phyloP scores from a whole-genome alignment of 2,888 invertebrate genomes.

The Sarcophaga subvicina region DNA sequence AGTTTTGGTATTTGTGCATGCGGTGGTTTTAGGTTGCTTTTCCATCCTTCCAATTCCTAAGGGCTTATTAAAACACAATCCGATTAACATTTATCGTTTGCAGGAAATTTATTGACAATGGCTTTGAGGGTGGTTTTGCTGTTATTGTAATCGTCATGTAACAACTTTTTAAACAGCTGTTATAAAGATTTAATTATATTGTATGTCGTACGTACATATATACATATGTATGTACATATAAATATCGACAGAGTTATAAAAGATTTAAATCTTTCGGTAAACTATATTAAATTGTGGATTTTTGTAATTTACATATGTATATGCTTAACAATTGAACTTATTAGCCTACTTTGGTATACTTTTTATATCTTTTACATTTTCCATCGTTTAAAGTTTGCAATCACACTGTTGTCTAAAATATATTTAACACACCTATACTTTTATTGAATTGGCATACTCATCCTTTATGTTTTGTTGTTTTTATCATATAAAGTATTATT shows the following conservation, averaged over 20 bases:
- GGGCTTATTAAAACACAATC: slow-evolving; percentile 71
- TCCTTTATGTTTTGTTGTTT: no score
- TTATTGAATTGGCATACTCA: no score
- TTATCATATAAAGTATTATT: no score
- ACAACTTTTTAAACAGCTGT: slow-evolving; percentile 58
- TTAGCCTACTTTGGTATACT: no score
- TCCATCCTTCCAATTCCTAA: slow-evolving; percentile 61
- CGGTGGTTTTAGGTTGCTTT: slow-evolving; percentile 23
- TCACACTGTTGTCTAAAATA: no score
- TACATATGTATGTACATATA: not conserved
- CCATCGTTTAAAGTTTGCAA: no score
- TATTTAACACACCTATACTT: no score
- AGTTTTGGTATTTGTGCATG: not conserved
- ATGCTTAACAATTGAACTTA: no score
- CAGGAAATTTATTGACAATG: slow-evolving; percentile 41
- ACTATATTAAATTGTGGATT: no score
- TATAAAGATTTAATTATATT: slow-evolving; percentile 58
- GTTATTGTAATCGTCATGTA: slow-evolving; percentile 33
- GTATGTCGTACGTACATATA: not conserved
- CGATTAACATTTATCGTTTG: slow-evolving; percentile 66
- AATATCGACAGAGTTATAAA: not conserved
- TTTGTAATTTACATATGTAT: no score
- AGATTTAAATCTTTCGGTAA: not conserved
- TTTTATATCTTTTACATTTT: no score
- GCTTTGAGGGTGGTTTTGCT: slow-evolving; percentile 5